Conservation (phyloP, 2,113 vertebrate genomes). For the Microtus oregoni region DNA sequence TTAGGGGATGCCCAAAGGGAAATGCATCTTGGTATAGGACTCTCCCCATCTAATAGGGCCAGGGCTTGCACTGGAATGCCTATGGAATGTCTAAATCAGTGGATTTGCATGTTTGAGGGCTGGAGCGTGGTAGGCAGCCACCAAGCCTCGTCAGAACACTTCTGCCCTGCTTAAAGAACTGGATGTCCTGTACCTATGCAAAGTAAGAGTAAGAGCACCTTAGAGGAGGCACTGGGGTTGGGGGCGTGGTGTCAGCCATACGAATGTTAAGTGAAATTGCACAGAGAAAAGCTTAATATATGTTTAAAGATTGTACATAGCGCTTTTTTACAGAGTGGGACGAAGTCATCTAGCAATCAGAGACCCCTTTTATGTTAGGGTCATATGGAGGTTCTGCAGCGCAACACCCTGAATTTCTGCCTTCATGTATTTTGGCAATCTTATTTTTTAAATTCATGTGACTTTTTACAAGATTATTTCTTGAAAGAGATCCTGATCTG, state of each 20-base stretch:
- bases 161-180: conserved; percentile 54
- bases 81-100: background rate
- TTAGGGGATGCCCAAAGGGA: conserved; percentile 71
- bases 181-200: conserved; percentile 65
- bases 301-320: conserved; percentile 71
- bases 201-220: conserved; percentile 72
- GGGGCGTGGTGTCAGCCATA: conserved; percentile 51
- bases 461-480: conserved; percentile 36
- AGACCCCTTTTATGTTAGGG: conserved; percentile 15
- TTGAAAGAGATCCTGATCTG: conserved; percentile 38
- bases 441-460: conserved; percentile 64
- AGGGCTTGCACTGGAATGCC: background rate
- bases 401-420: conserved; percentile 20
- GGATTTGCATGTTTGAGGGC: background rate
- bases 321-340: conserved; percentile 59
- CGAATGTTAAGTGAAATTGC: conserved; percentile 77
- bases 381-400: background rate
- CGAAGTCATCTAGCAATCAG: conserved; percentile 62
- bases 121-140: background rate
- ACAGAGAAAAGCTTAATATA: conserved; percentile 76
- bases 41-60: background rate
- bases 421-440: conserved; percentile 49
- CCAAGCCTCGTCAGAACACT: background rate
- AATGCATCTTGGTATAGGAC: conserved; percentile 67
- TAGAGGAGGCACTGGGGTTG: conserved; percentile 24